Evolutionary conservation across 2,113 vertebrate species (phyloP).

Genomic region (Plecturocebus donacophilus): DNA sequence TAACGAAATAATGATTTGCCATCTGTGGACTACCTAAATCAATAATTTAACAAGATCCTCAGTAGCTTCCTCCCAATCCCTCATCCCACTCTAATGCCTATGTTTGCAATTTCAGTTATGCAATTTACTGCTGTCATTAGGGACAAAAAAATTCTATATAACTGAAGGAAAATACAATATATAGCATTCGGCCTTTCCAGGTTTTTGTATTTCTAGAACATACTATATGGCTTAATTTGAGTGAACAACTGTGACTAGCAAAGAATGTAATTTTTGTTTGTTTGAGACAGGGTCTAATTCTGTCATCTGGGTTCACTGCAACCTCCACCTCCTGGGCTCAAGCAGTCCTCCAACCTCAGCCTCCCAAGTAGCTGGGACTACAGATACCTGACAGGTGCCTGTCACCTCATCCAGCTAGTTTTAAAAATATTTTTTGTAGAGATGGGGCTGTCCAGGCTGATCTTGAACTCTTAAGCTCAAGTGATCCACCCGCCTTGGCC

Average conservation of each 20-base stretch:
- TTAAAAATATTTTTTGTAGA: too few species aligned
- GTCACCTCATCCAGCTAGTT: too few species aligned
- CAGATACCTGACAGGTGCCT: too few species aligned
- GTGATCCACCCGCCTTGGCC: too few species aligned
- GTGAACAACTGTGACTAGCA: background rate
- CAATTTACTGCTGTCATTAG: constrained; percentile 53
- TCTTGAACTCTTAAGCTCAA: too few species aligned
- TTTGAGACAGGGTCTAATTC: too few species aligned
- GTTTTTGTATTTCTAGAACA: constrained; percentile 36
- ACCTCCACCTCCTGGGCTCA: too few species aligned
- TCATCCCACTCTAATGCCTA: background rate
- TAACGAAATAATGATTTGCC: constrained; percentile 79
- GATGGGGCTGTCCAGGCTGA: too few species aligned
- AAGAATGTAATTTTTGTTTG: background rate
- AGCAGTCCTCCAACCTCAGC: too few species aligned
- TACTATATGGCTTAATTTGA: constrained; percentile 58
- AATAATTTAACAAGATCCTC: constrained; percentile 67
- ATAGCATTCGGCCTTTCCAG: background rate
- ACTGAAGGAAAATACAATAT: constrained; percentile 61
- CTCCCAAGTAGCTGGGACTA: too few species aligned
- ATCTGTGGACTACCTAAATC: constrained; percentile 47
- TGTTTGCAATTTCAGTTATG: constrained; percentile 36
- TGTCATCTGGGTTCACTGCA: too few species aligned
- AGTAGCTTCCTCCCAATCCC: background rate
- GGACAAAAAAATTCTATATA: constrained; percentile 49